Conservation (phyloP, 2,113 vertebrate genomes). For the Crotalus viridis region DNA sequence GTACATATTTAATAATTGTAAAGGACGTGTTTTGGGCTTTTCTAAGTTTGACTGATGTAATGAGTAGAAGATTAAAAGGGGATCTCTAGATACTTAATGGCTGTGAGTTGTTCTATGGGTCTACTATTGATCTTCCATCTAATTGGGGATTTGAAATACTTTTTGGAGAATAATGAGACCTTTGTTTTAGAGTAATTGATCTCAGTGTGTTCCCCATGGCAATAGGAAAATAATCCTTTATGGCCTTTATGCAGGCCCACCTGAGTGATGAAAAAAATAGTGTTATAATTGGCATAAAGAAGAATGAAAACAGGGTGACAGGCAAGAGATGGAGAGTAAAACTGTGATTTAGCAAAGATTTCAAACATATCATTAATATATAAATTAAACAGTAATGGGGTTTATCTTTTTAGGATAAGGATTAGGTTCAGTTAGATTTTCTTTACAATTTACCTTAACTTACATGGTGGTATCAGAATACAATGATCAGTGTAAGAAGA, state of each 20-base stretch:
- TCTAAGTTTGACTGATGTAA: neutral
- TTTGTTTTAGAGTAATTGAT: neutral
- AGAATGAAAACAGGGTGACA: neutral
- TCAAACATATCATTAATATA: neutral
- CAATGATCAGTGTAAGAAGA: neutral
- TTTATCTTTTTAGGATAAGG: neutral
- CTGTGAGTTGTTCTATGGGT: neutral
- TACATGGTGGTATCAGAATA: neutral
- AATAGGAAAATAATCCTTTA: neutral
- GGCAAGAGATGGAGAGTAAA: neutral
- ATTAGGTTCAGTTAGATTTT: neutral
- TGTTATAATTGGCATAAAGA: neutral
- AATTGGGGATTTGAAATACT: neutral
- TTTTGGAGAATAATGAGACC: neutral
- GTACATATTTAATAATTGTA: neutral
- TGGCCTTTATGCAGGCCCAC: neutral
- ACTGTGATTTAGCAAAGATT: neutral
- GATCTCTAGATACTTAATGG: neutral
- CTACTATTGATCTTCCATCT: neutral
- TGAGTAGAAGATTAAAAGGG: neutral
- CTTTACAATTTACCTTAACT: neutral
- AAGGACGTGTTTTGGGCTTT: neutral
- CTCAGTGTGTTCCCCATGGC: neutral
- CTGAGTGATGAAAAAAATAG: neutral
- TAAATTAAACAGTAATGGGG: neutral